A percentile compares a stretch with the other conserved stretches of the same genome.
Evolutionary conservation across 1,140 invertebrate genomes (phyloP).

Genomic region (Drosophila obscura): DNA sequence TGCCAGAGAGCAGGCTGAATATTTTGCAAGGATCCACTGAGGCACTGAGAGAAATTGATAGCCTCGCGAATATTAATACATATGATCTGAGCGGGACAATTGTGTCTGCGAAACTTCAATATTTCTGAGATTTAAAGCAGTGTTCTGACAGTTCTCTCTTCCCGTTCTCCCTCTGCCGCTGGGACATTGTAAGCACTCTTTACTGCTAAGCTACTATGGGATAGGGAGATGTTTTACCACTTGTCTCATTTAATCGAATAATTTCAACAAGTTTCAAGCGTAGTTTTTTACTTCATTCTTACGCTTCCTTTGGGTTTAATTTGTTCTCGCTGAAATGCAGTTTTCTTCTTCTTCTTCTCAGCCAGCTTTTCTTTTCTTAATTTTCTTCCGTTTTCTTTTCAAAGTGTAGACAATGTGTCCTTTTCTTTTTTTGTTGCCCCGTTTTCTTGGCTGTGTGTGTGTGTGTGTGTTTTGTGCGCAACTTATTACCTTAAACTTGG

Average conservation of each 20-base stretch:
- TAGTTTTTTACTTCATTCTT: background rate
- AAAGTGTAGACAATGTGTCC: slow-evolving; percentile 50
- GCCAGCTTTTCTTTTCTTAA: slow-evolving; percentile 1
- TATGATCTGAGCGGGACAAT: no score
- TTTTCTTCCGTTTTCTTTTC: slow-evolving; percentile 46
- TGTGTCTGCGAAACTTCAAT: no score
- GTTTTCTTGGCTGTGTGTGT: slow-evolving; percentile 1
- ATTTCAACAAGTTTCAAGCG: background rate
- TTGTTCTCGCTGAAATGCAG: background rate
- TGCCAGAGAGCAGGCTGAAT: no score
- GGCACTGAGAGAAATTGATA: no score
- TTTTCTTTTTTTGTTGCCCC: slow-evolving; percentile 45
- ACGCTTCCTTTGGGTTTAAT: background rate
- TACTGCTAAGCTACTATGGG: no score
- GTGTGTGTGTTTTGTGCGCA: slow-evolving; percentile 31
- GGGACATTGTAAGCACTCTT: no score
- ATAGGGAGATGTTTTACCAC: no score
- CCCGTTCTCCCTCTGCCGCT: no score
- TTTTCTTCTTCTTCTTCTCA: background rate
- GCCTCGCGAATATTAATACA: no score
- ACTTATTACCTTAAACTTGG: slow-evolving; percentile 79
- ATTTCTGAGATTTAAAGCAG: no score
- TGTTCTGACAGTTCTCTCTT: no score
- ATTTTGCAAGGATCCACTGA: no score
- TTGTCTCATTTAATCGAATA: background rate